Conservation (phyloP, 2,888 invertebrate genomes). For the Rhingia campestris region DNA sequence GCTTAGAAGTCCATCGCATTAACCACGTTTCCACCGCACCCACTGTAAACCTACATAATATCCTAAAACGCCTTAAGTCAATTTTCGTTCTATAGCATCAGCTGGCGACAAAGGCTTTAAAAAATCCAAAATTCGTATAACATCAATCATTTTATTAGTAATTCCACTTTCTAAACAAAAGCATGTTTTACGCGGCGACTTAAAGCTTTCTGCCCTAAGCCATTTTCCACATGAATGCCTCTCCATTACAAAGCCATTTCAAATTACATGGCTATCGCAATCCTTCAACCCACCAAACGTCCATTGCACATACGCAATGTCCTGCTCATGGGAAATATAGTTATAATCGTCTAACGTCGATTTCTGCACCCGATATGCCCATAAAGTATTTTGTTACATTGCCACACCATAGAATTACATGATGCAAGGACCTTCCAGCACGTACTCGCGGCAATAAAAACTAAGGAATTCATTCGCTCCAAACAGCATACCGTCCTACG, state of each 20-base stretch:
- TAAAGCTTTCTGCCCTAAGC: neutral
- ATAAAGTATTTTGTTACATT: slow-evolving; percentile 65
- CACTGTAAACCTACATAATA: too few species aligned
- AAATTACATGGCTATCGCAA: too few species aligned
- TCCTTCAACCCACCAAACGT: neutral
- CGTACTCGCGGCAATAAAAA: slow-evolving; percentile 6
- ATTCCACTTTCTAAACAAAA: neutral
- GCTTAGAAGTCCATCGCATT: too few species aligned
- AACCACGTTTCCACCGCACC: too few species aligned
- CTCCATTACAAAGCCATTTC: too few species aligned
- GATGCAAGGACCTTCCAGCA: slow-evolving; percentile 18
- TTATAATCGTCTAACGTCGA: slow-evolving; percentile 35
- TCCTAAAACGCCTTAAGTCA: too few species aligned
- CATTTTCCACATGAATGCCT: neutral
- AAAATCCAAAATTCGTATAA: neutral
- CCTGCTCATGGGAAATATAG: neutral
- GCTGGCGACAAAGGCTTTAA: neutral
- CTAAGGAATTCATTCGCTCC: neutral
- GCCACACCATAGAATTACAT: slow-evolving; percentile 28
- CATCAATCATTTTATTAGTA: neutral
- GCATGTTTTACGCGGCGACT: neutral
- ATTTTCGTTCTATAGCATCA: too few species aligned
- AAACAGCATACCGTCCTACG: neutral
- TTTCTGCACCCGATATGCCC: slow-evolving; percentile 54
- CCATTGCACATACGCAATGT: neutral